Evolutionary conservation across 2,888 invertebrate species (phyloP), one percentile per base, ranked within the genome.

Genomic region (Orchesella flavescens): DNA sequence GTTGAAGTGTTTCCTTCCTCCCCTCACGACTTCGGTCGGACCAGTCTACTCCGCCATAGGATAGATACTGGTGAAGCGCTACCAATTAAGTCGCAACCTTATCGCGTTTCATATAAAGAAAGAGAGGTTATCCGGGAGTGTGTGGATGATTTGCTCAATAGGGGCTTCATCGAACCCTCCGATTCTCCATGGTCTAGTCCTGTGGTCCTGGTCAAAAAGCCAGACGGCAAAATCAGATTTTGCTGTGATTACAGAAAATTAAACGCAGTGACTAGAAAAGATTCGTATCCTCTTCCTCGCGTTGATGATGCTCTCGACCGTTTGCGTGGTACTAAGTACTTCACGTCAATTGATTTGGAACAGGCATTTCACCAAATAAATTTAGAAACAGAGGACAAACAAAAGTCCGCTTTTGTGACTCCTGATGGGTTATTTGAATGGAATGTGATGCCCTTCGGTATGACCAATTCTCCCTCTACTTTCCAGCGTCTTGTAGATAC

Each of bases 181-280:
- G 7, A 1, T 4, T 76, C 76, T 17, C 59, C 57, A 3, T 76
- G 66, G 66, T 13, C n/a, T 12, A 55, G 55, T 43, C 76, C 76
- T 21, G 66, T 76, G 0, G 59, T 76, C 0, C 15, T 76, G 12
- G 9, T 10, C 13, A 34, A 19, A 21, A 76, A 76, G n/a, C 17
- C 49, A 5, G 57, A 76, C 19, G 66, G 76, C n/a, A 15, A 15
- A 3, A n/a, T 1, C 1, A 24, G 76, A 5, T 66, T 76, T 10
- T 49, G 49, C 21, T 43, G 68, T 0, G 89, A 89, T 72, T 89
- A 86, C 75, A 75, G 89, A 1, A 74, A 65, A 34, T 73, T 90
- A 10, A 90, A 90, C 66, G 85, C 85, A 10, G 75, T 84, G 0
- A 89, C 89, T 0, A 80, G 87, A 0, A 88, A 89, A 17, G 89